Percentiles rank a stretch among this genome's conserved stretches.
phyloP scores from a whole-genome alignment of 37 sponge, comb jelly and placozoan genomes.

The Geodia barretti region DNA sequence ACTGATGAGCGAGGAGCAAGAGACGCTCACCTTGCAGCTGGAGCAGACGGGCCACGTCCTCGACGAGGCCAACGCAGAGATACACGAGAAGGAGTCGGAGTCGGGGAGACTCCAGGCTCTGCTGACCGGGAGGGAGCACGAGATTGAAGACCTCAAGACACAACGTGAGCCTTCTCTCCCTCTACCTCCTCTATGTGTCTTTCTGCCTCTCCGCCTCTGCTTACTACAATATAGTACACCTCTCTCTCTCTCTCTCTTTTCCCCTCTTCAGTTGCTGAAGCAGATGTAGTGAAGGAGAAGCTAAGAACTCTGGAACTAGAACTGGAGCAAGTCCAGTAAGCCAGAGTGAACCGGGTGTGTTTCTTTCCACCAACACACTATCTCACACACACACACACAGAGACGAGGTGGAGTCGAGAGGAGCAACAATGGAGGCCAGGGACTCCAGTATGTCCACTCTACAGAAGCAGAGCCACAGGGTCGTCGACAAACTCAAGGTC shows the following conservation, averaged over 20 bases:
- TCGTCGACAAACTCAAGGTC: slow-evolving; percentile 50
- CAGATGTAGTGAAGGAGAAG: slow-evolving; percentile 20
- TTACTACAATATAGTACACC: neutral
- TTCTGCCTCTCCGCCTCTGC: too few species aligned
- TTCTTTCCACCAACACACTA: too few species aligned
- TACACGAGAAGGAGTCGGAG: slow-evolving; percentile 45
- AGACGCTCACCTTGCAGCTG: slow-evolving; percentile 65
- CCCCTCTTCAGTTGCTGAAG: slow-evolving; percentile 32
- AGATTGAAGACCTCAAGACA: slow-evolving; percentile 30
- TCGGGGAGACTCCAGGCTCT: slow-evolving; percentile 20
- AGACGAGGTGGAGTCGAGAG: slow-evolving; percentile 17
- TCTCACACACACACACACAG: too few species aligned
- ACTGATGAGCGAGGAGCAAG: slow-evolving; percentile 71
- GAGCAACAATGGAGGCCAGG: slow-evolving; percentile 17
- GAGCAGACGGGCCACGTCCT: slow-evolving; percentile 76
- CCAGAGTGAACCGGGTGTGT: too few species aligned
- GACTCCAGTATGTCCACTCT: slow-evolving; percentile 25
- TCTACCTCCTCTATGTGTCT: too few species aligned
- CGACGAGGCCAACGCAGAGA: slow-evolving; percentile 75
- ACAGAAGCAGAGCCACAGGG: neutral
- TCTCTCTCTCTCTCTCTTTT: neutral
- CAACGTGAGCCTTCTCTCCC: slow-evolving; percentile 38
- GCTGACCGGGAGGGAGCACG: slow-evolving; percentile 47
- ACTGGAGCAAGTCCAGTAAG: slow-evolving; percentile 50
- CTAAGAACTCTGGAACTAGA: slow-evolving; percentile 38